A percentile compares a stretch with the other conserved stretches of the same genome.
Conservation (phyloP, 2,797 vertebrate species). For the Pseudochaenichthys georgianus region DNA sequence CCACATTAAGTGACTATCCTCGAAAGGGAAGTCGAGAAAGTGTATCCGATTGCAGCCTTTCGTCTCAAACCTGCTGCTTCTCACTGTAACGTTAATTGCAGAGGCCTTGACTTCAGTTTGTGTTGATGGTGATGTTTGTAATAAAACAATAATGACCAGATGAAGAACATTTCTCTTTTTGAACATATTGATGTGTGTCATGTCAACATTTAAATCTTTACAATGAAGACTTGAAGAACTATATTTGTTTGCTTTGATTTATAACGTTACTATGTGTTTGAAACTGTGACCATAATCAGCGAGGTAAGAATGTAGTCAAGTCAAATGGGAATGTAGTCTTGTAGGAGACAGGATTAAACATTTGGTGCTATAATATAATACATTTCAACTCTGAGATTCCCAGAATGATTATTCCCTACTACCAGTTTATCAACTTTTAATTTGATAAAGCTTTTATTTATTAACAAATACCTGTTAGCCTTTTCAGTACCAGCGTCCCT, state of each 20-base stretch:
- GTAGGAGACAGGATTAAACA: too few relatives aligned
- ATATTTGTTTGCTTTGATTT: too few relatives aligned
- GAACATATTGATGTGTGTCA: background rate
- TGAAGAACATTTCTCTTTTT: constrained; percentile 57
- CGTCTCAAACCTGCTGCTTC: constrained; percentile 60
- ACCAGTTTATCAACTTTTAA: background rate
- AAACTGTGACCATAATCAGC: too few relatives aligned
- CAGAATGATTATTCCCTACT: too few relatives aligned
- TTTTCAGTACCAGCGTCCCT: too few relatives aligned
- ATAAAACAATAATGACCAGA: constrained; percentile 72
- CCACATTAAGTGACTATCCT: constrained; percentile 37
- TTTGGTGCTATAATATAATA: background rate
- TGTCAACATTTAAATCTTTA: background rate
- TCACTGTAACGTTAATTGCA: constrained; percentile 66
- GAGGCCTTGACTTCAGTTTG: constrained; percentile 83
- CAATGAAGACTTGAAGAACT: too few relatives aligned
- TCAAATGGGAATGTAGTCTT: too few relatives aligned
- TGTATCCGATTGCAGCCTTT: constrained; percentile 67
- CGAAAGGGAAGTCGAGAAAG: constrained; percentile 46
- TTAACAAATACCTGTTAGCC: too few relatives aligned
- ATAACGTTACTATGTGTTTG: too few relatives aligned
- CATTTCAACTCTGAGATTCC: too few relatives aligned
- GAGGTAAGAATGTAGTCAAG: too few relatives aligned
- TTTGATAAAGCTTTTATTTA: background rate
- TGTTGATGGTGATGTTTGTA: constrained; percentile 90